Base-by-base conservation (phyloP, 2,113 vertebrate genomes). In the Cyprinodon brontotheroides region DNA sequence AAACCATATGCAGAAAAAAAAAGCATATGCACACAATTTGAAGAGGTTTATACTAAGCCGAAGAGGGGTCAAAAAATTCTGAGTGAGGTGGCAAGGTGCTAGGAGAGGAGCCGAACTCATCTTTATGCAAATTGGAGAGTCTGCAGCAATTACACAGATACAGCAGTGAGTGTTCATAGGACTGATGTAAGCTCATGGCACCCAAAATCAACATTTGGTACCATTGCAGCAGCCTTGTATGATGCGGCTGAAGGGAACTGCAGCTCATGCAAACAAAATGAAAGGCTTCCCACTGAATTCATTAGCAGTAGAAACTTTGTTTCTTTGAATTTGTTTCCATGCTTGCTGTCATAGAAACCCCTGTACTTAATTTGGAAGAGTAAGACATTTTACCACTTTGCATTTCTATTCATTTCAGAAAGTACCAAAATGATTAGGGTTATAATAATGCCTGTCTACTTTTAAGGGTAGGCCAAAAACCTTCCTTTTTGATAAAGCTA, bases 61-160 rank as follows among this genome's bases (percentile, higher is more conserved):
- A 76, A 65, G 9, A 45, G 40, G 41, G 4, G 72, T 85, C 75
- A 82, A 57, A 86, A 77, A 62, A 75, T 64, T 70, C 53, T 17
- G 61, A 85, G 65, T 74, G 66, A 71, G 78, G 72, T 65, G 67
- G 71, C 45, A 9, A 40, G 53, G 60, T 61, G 82, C 82, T 70
- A 85, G 50, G 77, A 77, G 72, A 79, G 75, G 78, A 76, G 78
- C 84, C 70, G 86, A 88, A 82, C 75, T 90, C 82, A 83, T 81
- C 75, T 90, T 83, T 85, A 86, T 83, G 75, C 61, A 79, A 82
- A 82, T 87, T 78, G 29, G 75, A 83, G 72, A 73, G 80, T 72
- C 75, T 68, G 47, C 79, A 66, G 77, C 75, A 84, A 76, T 86
- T 74, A 76, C 68, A 57, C 84, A 59, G 66, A 68, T 40, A 63